phyloP scores from a whole-genome alignment of 2,797 vertebrate genomes.

The Gymnopithys bicolor region DNA sequence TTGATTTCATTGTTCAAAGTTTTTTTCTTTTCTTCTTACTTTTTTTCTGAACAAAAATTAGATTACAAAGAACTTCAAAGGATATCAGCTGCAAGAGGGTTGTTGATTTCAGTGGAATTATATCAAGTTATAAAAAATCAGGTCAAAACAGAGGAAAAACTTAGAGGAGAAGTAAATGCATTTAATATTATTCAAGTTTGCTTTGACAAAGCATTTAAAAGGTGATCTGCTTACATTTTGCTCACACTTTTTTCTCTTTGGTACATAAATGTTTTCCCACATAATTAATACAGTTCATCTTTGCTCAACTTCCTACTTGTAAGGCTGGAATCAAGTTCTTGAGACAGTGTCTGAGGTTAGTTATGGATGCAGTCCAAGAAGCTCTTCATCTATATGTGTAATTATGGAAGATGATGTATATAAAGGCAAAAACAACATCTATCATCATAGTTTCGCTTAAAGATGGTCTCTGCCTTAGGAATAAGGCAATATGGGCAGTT shows the following conservation, averaged over 20 bases:
- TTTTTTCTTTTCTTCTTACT: background rate
- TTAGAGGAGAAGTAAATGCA: constrained; percentile 36
- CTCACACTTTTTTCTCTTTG: constrained; percentile 30
- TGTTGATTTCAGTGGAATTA: constrained; percentile 38
- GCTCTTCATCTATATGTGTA: constrained; percentile 50
- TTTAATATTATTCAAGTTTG: constrained; percentile 50
- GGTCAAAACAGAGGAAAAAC: background rate
- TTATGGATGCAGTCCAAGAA: background rate
- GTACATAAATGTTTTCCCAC: background rate
- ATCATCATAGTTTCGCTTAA: constrained; percentile 37
- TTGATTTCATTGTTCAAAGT: constrained; percentile 37
- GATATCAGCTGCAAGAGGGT: background rate
- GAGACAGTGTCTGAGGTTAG: constrained; percentile 24
- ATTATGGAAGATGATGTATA: constrained; percentile 34
- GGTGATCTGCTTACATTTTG: constrained; percentile 43
- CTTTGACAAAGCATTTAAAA: constrained; percentile 67
- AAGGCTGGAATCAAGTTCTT: constrained; percentile 39
- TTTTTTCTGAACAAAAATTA: constrained; percentile 15
- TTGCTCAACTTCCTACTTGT: background rate
- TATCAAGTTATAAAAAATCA: background rate
- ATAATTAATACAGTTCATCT: background rate
- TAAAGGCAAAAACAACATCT: constrained; percentile 66
- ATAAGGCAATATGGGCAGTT: constrained; percentile 8
- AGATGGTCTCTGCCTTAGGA: constrained; percentile 56
- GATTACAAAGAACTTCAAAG: constrained; percentile 36